A percentile compares a stretch with the other conserved stretches of the same genome.
Evolutionary conservation across 2,797 vertebrate genomes (phyloP).

Genomic region (Cephalopachus bancanus): DNA sequence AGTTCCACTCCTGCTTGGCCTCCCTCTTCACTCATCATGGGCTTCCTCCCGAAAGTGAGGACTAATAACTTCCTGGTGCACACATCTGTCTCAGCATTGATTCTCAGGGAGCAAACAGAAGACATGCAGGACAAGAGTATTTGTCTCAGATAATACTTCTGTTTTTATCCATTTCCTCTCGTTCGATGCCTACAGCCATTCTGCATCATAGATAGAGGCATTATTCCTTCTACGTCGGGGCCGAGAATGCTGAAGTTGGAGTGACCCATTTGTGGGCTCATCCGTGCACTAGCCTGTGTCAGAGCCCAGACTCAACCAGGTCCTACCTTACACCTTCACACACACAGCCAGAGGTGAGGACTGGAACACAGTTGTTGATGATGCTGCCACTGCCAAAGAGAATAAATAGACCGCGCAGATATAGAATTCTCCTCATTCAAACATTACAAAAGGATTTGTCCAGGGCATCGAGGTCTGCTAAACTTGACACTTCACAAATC

Average conservation of each 20-base stretch:
- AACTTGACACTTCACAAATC: not conserved
- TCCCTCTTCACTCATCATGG: rapidly evolving
- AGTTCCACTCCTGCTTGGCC: rapidly evolving
- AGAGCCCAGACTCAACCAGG: not conserved
- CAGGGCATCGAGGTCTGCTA: not conserved
- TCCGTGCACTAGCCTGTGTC: rapidly evolving
- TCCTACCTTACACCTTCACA: too few species aligned
- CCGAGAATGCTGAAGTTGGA: not conserved
- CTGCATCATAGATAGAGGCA: not conserved
- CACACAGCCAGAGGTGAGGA: not conserved
- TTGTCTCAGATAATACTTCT: too few species aligned
- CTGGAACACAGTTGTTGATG: rapidly evolving
- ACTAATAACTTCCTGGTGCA: rapidly evolving
- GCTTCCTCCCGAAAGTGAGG: not conserved
- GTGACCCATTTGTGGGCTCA: rapidly evolving
- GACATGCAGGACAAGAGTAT: not conserved
- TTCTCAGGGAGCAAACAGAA: not conserved
- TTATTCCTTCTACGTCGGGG: not conserved
- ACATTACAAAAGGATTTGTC: not conserved
- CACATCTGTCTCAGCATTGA: too few species aligned
- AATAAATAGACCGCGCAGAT: not conserved
- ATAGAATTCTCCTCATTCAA: rapidly evolving
- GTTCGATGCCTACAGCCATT: rapidly evolving
- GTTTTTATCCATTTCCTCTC: not conserved
- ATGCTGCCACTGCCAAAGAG: rapidly evolving